A percentile compares a stretch with the other conserved stretches of the same genome.
These are phyloP conservation scores for Caenorhabditis sinica DNA, from an alignment of 2,888 invertebrate genomes.

Conservation along the genomic window DNA sequence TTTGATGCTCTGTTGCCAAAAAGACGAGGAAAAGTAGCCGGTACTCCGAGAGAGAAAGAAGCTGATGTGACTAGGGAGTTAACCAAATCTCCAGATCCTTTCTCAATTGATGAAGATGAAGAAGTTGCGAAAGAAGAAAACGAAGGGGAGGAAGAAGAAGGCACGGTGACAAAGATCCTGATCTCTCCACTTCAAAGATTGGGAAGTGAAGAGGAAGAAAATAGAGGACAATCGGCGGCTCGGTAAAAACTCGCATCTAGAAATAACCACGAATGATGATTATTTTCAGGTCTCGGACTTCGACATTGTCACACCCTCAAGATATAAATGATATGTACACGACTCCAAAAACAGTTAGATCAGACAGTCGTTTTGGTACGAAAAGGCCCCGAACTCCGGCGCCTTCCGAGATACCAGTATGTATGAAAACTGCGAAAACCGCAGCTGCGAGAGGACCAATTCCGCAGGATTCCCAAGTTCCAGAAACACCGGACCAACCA, in stretches of 20 bases:
- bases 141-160: conserved; percentile 20
- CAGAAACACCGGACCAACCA: conserved; percentile 9
- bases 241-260: background rate
- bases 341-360: background rate
- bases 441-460: background rate
- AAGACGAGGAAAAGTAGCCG: background rate
- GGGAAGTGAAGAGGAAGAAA: conserved; percentile 35
- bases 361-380: background rate
- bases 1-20: conserved; percentile 40
- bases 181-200: conserved; percentile 29
- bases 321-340: background rate
- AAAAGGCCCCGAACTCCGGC: background rate
- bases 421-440: background rate
- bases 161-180: background rate
- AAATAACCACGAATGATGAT: background rate
- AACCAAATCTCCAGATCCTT: conserved; percentile 38
- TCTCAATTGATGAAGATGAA: conserved; percentile 37
- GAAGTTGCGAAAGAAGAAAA: background rate
- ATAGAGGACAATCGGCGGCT: background rate
- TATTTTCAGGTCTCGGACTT: background rate
- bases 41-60: background rate
- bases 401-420: background rate
- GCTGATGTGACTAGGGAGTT: background rate
- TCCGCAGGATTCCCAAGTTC: conserved; percentile 5
- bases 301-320: background rate